Percentiles rank a stretch among this genome's conserved stretches.
These are phyloP conservation scores for Philotrypesis tridentata DNA, from an alignment of 1,140 invertebrate species.

Conservation along the genomic window DNA sequence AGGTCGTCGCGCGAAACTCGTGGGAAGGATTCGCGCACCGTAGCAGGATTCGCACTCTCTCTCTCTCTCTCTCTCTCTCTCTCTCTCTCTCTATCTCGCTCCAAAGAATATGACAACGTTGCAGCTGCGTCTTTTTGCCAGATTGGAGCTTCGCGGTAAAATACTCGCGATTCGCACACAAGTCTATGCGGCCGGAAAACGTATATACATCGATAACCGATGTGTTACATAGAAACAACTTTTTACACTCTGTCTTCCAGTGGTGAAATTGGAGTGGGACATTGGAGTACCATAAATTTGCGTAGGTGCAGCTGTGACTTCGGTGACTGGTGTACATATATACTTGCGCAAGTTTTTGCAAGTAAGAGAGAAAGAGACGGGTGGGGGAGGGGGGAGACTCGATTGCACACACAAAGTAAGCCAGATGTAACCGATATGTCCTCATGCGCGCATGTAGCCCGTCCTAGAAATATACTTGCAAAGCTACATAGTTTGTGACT, in stretches of 20 bases:
- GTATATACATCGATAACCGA: background rate
- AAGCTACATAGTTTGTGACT: background rate
- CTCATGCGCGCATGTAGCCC: background rate
- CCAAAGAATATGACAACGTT: background rate
- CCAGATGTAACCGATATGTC: background rate
- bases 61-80: no score
- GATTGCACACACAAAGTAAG: background rate
- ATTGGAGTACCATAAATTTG: background rate
- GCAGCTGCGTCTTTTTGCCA: background rate
- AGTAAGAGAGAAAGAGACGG: background rate
- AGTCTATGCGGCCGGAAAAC: background rate
- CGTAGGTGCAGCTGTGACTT: background rate
- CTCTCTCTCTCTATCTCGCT: background rate
- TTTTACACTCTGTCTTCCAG: background rate
- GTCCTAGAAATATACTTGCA: background rate
- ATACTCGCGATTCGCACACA: background rate
- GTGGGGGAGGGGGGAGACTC: background rate
- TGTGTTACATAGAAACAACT: background rate
- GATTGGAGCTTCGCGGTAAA: background rate
- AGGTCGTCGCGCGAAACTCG: slow-evolving; percentile 32
- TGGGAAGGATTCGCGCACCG: slow-evolving; percentile 17
- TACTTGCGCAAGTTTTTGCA: background rate
- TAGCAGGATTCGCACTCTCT: slow-evolving; percentile 12
- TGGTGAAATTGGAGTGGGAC: background rate
- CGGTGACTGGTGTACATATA: background rate